Percentiles rank a stretch among this genome's conserved stretches.
Evolutionary conservation across 1,140 invertebrate genomes (phyloP).

Genomic region (Dinoponera quadriceps): DNA sequence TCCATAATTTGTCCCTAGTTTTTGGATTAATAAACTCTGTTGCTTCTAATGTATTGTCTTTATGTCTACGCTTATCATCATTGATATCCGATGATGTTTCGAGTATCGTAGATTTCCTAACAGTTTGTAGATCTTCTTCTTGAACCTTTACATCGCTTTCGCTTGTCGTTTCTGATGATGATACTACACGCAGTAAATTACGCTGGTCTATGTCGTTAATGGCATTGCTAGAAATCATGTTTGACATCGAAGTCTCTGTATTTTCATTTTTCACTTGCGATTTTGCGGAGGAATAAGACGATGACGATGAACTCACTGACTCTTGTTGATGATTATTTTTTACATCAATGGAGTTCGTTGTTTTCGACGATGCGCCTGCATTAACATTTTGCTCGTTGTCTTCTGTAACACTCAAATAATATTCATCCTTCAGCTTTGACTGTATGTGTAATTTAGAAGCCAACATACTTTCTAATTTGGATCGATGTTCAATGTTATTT

Average conservation of each 20-base stretch:
- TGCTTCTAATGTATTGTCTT: neutral
- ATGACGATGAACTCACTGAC: neutral
- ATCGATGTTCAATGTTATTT: too few relatives aligned
- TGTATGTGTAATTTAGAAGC: too few relatives aligned
- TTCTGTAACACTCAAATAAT: too few relatives aligned
- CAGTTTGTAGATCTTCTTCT: neutral
- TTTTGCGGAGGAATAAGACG: neutral
- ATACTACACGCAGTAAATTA: neutral
- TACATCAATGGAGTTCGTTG: too few relatives aligned
- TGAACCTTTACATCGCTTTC: neutral
- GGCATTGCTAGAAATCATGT: neutral
- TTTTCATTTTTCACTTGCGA: neutral
- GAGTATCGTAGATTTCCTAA: neutral
- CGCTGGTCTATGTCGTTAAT: neutral
- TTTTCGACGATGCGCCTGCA: too few relatives aligned
- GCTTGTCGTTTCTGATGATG: neutral
- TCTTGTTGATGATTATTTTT: neutral
- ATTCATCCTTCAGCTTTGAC: too few relatives aligned
- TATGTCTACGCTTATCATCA: neutral
- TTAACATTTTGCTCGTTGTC: too few relatives aligned
- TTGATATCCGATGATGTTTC: neutral
- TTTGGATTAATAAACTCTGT: neutral
- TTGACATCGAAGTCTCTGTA: neutral
- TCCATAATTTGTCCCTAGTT: neutral
- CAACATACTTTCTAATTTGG: too few relatives aligned